Conservation (phyloP, 2,797 vertebrate genomes). For the Tapirus indicus region DNA sequence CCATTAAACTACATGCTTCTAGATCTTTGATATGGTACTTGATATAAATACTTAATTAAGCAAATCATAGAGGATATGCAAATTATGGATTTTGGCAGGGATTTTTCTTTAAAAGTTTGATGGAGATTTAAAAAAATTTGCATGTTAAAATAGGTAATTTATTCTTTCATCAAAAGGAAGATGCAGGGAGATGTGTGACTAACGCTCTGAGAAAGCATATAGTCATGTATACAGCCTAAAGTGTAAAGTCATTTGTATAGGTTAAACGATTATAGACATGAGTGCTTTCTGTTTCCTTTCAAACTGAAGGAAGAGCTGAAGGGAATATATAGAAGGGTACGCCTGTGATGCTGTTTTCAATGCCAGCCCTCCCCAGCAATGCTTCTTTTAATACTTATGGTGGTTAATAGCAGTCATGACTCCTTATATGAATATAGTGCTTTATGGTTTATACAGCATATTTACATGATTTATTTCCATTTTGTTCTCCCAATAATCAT, state of each 20-base stretch:
- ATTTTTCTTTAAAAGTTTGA: background rate
- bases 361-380: background rate
- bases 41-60: background rate
- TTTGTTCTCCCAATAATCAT: conserved; percentile 13
- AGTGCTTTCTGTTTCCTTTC: background rate
- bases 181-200: background rate
- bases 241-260: background rate
- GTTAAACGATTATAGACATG: background rate
- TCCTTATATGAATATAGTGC: background rate
- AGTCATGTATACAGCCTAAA: background rate
- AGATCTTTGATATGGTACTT: conserved; percentile 13
- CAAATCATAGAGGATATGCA: background rate
- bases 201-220: background rate
- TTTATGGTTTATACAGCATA: background rate
- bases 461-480: conserved; percentile 26
- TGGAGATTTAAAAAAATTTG: background rate
- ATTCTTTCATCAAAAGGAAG: background rate
- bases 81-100: background rate
- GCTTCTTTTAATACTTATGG: background rate
- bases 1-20: background rate
- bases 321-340: background rate
- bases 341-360: background rate
- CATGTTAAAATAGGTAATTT: conserved; percentile 19
- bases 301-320: background rate
- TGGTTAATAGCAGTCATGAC: background rate